These are phyloP conservation scores for Tachina fera DNA, from an alignment of 2,888 invertebrate genomes.

Conservation along the genomic window DNA sequence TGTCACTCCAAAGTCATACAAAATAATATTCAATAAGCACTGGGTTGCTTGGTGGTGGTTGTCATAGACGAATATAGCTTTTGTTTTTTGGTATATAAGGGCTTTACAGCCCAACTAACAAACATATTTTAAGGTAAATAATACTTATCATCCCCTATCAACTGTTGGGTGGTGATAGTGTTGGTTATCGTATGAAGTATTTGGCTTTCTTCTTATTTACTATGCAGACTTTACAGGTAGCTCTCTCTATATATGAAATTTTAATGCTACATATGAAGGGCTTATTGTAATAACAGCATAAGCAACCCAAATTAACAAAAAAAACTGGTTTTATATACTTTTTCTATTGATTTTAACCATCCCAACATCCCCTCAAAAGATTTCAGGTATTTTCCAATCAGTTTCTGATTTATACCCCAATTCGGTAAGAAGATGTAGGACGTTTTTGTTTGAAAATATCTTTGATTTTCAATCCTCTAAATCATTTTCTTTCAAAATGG, in stretches of 20 bases:
- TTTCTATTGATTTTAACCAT: too few species aligned
- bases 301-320: too few species aligned
- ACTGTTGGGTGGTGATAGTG: constrained; percentile 42
- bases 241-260: constrained; percentile 20
- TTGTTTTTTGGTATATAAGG: constrained; percentile 50
- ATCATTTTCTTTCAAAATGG: too few species aligned
- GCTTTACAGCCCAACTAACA: background rate
- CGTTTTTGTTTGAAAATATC: too few species aligned
- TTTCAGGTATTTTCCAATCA: too few species aligned
- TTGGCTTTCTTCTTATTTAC: constrained; percentile 19
- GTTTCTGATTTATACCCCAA: too few species aligned
- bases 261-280: background rate
- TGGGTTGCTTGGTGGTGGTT: constrained; percentile 52
- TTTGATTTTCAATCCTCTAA: too few species aligned
- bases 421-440: too few species aligned
- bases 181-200: constrained; percentile 39
- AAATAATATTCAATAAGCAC: constrained; percentile 61
- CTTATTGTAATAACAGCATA: too few species aligned
- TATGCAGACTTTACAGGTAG: constrained; percentile 47
- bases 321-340: too few species aligned
- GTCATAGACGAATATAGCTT: constrained; percentile 55
- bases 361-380: too few species aligned
- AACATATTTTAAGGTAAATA: constrained; percentile 33
- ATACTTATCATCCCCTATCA: constrained; percentile 53
- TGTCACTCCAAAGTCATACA: constrained; percentile 74